A percentile compares a stretch with the other conserved stretches of the same genome.
phyloP scores from a whole-genome alignment of 1,140 invertebrate species.

The Drosophila pseudoobscura region DNA sequence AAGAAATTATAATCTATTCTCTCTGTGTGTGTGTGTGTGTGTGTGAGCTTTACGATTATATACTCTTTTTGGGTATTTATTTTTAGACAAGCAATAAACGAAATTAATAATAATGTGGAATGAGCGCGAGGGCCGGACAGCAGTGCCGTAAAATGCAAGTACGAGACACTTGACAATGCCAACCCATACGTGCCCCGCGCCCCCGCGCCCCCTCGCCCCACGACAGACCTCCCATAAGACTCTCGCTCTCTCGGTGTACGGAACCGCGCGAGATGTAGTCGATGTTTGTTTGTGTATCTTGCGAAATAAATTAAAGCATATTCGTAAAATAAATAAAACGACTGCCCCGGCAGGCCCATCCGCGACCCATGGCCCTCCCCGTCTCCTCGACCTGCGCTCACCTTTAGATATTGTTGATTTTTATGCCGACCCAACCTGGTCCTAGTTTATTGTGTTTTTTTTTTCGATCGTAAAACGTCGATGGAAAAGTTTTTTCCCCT shows the following conservation, averaged over 20 bases:
- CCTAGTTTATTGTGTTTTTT: slow-evolving; percentile 9
- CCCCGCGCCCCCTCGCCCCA: slow-evolving; percentile 10
- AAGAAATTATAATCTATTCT: slow-evolving; percentile 28
- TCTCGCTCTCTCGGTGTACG: background rate
- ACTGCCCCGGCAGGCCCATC: slow-evolving; percentile 1
- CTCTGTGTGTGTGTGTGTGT: slow-evolving; percentile 1
- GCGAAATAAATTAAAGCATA: slow-evolving; percentile 73
- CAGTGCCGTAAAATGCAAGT: slow-evolving; percentile 59
- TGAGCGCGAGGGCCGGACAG: slow-evolving; percentile 20
- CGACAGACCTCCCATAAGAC: background rate
- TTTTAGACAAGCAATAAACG: slow-evolving; percentile 58
- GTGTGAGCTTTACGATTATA: background rate
- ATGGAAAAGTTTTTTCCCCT: too few species aligned
- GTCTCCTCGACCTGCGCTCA: slow-evolving; percentile 12
- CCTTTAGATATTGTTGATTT: slow-evolving; percentile 68
- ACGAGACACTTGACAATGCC: slow-evolving; percentile 42
- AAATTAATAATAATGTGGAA: slow-evolving; percentile 55
- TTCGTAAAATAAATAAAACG: slow-evolving; percentile 75
- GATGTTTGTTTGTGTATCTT: slow-evolving; percentile 40
- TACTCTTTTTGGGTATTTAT: slow-evolving; percentile 44
- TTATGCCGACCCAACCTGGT: slow-evolving; percentile 5
- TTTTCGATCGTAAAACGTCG: slow-evolving; percentile 5
- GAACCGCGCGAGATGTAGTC: background rate
- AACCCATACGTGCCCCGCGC: background rate
- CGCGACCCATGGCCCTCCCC: background rate